Percentiles rank a stretch among this genome's conserved stretches.
Evolutionary conservation across 1,140 invertebrate genomes (phyloP).

Genomic region (Tyrophagus putrescentiae): DNA sequence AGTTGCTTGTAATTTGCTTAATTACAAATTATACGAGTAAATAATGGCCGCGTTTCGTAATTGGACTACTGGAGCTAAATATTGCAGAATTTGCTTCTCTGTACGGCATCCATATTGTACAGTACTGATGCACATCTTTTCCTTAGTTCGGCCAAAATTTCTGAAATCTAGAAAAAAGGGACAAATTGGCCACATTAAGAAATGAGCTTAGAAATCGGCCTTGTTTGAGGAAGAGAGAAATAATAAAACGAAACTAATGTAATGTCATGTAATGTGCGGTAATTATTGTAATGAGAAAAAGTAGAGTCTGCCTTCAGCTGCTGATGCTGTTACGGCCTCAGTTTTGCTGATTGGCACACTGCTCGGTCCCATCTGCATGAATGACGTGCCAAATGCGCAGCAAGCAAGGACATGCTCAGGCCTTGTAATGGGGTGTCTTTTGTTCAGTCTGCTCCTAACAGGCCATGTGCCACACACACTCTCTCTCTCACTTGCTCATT

Average conservation of each 20-base stretch:
- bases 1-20: conserved; percentile 1
- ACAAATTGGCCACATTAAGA: conserved; percentile 10
- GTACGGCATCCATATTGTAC: no score
- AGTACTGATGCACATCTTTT: no score
- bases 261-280: background rate
- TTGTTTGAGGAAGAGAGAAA: background rate
- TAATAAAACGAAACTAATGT: background rate
- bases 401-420: background rate
- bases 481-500: background rate
- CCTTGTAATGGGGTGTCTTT: background rate
- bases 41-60: background rate
- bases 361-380: conserved; percentile 8
- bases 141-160: no score
- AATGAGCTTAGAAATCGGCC: background rate
- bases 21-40: conserved; percentile 5
- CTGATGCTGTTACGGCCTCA: no score
- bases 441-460: background rate
- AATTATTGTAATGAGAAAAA: conserved; percentile 14
- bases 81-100: no score
- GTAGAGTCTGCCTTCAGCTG: background rate
- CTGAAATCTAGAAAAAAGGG: no score
- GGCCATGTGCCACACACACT: background rate
- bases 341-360: no score
- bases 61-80: no score
- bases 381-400: conserved; percentile 1